Percentiles rank a stretch among this genome's conserved stretches.
These are phyloP conservation scores for Alfaro cultratus DNA, from an alignment of 2,797 vertebrate species.

Conservation along the genomic window DNA sequence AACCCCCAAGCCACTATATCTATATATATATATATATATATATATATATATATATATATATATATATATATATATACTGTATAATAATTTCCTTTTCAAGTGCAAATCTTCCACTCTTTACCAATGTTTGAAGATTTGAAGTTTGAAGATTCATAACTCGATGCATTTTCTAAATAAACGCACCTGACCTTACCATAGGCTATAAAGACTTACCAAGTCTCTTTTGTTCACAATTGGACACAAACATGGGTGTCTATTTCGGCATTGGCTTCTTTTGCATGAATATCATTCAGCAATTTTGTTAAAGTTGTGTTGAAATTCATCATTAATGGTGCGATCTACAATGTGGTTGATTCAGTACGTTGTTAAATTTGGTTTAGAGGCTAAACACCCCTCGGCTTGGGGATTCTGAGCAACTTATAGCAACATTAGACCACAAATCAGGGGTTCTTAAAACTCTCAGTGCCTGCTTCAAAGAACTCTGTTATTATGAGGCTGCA, in stretches of 20 bases:
- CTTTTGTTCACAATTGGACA: background rate
- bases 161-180: background rate
- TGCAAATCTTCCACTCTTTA: background rate
- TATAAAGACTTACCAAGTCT: background rate
- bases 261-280: background rate
- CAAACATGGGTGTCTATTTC: background rate
- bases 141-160: background rate
- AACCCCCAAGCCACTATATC: too few relatives aligned
- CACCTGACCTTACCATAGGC: background rate
- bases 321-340: background rate
- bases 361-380: constrained; percentile 7
- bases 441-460: constrained; percentile 52
- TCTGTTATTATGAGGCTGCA: constrained; percentile 26
- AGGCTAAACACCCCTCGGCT: constrained; percentile 2
- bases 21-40: too few relatives aligned
- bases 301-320: background rate
- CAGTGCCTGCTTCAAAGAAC: constrained; percentile 7
- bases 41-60: too few relatives aligned
- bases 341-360: constrained; percentile 4
- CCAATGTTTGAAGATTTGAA: too few relatives aligned
- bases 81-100: background rate
- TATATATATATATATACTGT: too few relatives aligned
- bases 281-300: background rate
- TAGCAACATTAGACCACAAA: constrained; percentile 58
- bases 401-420: constrained; percentile 29